phyloP scores from a whole-genome alignment of 1,140 invertebrate genomes.

The Ostrea edulis region DNA sequence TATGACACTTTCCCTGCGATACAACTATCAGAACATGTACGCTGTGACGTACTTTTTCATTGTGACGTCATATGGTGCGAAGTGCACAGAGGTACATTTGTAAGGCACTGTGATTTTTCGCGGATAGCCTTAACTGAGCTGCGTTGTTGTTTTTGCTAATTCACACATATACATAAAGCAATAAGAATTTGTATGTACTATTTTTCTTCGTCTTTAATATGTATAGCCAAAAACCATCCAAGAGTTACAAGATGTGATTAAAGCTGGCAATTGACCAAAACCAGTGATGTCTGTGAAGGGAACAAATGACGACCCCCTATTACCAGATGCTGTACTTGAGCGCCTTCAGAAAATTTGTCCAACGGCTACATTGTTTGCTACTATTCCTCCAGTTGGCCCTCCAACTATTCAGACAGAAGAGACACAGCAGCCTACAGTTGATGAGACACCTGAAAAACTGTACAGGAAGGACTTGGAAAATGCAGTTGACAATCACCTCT shows the following conservation, averaged over 20 bases:
- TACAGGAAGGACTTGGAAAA: not conserved
- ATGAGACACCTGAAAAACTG: not conserved
- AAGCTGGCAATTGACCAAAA: slow-evolving; percentile 6
- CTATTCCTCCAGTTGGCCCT: slow-evolving; percentile 24
- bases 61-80: no score
- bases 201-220: not conserved
- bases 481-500: not conserved
- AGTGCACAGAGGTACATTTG: no score
- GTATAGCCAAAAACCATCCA: not conserved
- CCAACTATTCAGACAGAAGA: not conserved
- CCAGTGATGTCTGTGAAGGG: not conserved
- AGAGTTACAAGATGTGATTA: not conserved
- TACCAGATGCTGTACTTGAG: not conserved
- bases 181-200: no score
- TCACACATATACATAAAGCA: no score
- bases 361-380: not conserved
- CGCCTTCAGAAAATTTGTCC: not conserved
- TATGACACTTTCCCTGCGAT: no score
- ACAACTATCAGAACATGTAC: no score
- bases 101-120: no score
- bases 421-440: not conserved
- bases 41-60: no score
- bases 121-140: no score
- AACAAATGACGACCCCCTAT: not conserved
- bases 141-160: no score